phyloP scores from a whole-genome alignment of 2,797 vertebrate genomes.

The Pipistrellus pygmaeus region DNA sequence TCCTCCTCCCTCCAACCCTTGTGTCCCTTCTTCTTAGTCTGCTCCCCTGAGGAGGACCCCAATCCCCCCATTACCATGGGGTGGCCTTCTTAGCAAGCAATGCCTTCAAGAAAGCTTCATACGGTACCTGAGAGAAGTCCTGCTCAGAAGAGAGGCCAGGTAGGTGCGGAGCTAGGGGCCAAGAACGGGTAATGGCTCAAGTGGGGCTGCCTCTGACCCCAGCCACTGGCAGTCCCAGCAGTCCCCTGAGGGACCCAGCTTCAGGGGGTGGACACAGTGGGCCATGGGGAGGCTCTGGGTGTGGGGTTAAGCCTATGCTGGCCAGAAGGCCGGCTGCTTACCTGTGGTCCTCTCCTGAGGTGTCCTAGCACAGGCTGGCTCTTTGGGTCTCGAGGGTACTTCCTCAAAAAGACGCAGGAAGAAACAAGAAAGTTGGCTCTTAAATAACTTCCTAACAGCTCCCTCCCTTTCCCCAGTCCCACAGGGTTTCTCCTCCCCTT shows the following conservation, averaged over 20 bases:
- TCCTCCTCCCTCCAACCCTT: no score
- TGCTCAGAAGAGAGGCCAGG: fast-evolving
- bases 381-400: constrained; percentile 75
- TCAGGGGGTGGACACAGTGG: background rate
- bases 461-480: constrained; percentile 73
- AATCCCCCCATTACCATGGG: background rate
- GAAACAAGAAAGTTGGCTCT: constrained; percentile 75
- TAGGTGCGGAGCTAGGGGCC: fast-evolving
- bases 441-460: constrained; percentile 84
- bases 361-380: background rate
- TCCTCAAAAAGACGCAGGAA: constrained; percentile 77
- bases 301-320: background rate
- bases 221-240: fast-evolving
- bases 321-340: constrained; percentile 62
- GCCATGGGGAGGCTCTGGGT: background rate
- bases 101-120: background rate
- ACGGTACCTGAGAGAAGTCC: background rate
- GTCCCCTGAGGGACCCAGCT: background rate
- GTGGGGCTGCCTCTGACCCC: background rate
- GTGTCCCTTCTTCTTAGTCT: background rate
- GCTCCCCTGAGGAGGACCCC: background rate
- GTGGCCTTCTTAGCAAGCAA: background rate
- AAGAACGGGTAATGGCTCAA: fast-evolving
- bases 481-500: constrained; percentile 73
- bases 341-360: constrained; percentile 78